These are phyloP conservation scores for Stenopsyche tienmushanensis DNA, from an alignment of 1,140 invertebrate genomes.

Conservation along the genomic window DNA sequence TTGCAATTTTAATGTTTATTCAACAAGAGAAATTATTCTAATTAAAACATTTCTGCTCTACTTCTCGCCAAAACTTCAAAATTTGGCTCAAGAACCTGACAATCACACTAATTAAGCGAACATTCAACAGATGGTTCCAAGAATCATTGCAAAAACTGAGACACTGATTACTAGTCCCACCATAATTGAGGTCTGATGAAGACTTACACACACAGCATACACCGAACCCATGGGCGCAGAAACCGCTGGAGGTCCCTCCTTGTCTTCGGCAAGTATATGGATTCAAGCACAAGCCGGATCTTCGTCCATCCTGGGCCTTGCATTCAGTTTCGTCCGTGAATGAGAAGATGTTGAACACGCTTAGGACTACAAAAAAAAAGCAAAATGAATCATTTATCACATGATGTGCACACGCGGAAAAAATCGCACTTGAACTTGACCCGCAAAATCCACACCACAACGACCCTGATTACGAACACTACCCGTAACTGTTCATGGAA, in stretches of 20 bases:
- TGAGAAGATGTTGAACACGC: slow-evolving; percentile 76
- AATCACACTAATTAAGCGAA: no score
- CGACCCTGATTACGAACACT: background rate
- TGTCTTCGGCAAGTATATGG: slow-evolving; percentile 80
- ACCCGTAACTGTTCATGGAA: background rate
- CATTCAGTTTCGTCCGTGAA: slow-evolving; percentile 78
- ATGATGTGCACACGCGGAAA: background rate
- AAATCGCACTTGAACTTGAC: background rate
- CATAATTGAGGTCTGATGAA: no score
- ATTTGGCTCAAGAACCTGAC: no score
- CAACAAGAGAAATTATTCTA: background rate
- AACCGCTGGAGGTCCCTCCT: slow-evolving; percentile 70
- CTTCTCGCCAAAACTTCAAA: no score
- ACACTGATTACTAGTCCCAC: no score
- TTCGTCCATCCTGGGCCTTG: slow-evolving; percentile 65
- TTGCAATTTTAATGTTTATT: no score
- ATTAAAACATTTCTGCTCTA: background rate
- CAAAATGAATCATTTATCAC: background rate
- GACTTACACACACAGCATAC: slow-evolving; percentile 89
- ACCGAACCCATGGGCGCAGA: slow-evolving; percentile 80
- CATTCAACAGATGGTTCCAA: no score
- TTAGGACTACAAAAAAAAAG: slow-evolving; percentile 41
- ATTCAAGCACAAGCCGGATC: slow-evolving; percentile 75
- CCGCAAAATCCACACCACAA: no score
- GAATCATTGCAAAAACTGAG: no score